These are phyloP conservation scores for Ancistrus triradiatus DNA, from an alignment of 2,113 vertebrate species.

Conservation along the genomic window DNA sequence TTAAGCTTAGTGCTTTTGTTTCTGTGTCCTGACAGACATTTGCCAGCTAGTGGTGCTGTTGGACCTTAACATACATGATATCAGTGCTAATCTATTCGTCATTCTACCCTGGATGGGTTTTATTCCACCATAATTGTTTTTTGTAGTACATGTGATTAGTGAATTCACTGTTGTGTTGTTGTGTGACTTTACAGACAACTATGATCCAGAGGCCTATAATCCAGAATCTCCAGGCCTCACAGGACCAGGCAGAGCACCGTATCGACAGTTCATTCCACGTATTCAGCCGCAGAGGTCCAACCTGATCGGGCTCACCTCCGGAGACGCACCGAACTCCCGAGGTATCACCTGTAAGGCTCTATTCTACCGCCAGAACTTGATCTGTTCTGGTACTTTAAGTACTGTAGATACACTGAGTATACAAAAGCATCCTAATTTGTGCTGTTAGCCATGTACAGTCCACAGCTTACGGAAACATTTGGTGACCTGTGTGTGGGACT, in stretches of 20 bases:
- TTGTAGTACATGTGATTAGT: no score
- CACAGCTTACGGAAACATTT: no score
- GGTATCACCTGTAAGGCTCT: no score
- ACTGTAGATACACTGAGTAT: no score
- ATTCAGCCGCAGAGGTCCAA: slow-evolving; percentile 92
- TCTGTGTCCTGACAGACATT: slow-evolving; percentile 49
- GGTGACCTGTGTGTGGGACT: no score
- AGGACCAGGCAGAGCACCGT: slow-evolving; percentile 82
- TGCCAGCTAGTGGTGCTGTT: slow-evolving; percentile 50
- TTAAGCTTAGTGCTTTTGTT: no score
- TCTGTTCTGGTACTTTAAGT: neutral
- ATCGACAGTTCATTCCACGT: slow-evolving; percentile 93
- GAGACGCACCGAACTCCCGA: slow-evolving; percentile 84
- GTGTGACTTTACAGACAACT: slow-evolving; percentile 76
- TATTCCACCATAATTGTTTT: no score
- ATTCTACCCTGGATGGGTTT: no score
- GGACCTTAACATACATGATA: no score
- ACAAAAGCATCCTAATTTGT: no score
- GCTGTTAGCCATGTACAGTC: no score
- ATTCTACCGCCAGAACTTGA: neutral
- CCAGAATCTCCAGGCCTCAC: slow-evolving; percentile 98
- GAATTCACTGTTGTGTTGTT: neutral
- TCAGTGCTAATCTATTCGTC: no score
- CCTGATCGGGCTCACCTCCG: slow-evolving; percentile 94
- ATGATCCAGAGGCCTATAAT: slow-evolving; percentile 97